Base-by-base conservation (phyloP, 2,113 vertebrate genomes). In the Murina feae region DNA sequence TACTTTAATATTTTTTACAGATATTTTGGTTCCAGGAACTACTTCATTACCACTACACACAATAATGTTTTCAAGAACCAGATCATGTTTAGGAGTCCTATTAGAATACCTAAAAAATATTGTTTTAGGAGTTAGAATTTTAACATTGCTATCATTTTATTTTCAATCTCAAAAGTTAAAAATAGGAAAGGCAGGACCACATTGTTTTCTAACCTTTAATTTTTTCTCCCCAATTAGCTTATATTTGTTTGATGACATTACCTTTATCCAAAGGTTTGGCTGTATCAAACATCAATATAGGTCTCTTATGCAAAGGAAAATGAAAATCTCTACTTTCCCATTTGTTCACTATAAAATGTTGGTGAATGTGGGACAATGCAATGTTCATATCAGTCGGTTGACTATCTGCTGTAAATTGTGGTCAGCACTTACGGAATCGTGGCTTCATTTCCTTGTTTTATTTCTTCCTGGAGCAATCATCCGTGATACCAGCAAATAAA, bases 401-500 rank as follows among this genome's bases (percentile, higher is more conserved):
- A 81, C 30, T 85, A 37, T 9, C 51, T 25, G 11, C 49, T 86
- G 39, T 90, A 86, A 89, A 85, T 28, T 76, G 16, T 10, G 92
- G 83, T 39, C 37, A 93, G 53, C 21, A 47, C 18, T 86, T 49
- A 82, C n/a, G 81, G 79, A 92, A 89, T 47, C 14, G 13, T 66
- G 74, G 78, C 37, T 93, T 85, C 42, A 23, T 85, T 68, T 66
- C 23, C 30, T 71, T 47, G 13, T 86, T 95, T 96, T 97, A 89
- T 92, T 95, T 97, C 72, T 95, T 96, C 39, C 80, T 76, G 71
- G 49, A 96, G 83, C 74, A 92, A 91, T 89, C 75, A 90, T 65
- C 74, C 60, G 76, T 95, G 83, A 85, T 72, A 47, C 37, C 18
- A 82, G 51, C 39, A 96, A 79, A 95, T 96, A 96, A 95, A 94